Base-by-base conservation (phyloP, 1,140 invertebrate genomes). In the Dryas iulia region DNA sequence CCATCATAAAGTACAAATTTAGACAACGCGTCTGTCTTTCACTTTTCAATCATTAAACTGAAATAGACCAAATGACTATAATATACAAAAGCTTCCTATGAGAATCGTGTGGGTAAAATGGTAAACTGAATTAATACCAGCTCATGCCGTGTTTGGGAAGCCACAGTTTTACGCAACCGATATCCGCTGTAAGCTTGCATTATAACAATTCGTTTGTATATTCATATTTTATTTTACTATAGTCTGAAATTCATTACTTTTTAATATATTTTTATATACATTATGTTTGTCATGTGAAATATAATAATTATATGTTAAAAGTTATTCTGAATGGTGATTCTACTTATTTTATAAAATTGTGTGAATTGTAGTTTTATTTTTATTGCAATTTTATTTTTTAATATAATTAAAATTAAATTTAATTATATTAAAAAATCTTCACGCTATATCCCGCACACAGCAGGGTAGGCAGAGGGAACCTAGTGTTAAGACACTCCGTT, bases 41-140 rank as follows among this genome's bases (percentile, higher is more conserved):
- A 79, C 66, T 69, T 72, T 76, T 74, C 60, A 79, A 81, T 79
- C 72, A 79, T 82, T 78, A 82, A 81, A 79, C 73, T 59, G 62
- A 82, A 82, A 82, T 81, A 82, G 72, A 71, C 65, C 63, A 24
- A 71, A 66, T 73, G 61, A 59, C 69, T 67, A 77, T 24, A 64
- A 73, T 79, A 76, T 77, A 59, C 68, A 24, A 47, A 56, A 28
- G 21, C 39, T 28, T 58, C 54, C 54, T 58, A 39, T 65, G 39
- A 47, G 39, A 47, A 14, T 21, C 18, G 14, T 47, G 47, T 62
- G 54, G 63, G 24, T 39, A 47, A 59, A 66, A 59, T 67, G 47
- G 61, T 60, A 60, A 59, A 73, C 33, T 62, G 59, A 69, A 73
- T 69, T 73, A 66, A 73, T 69, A 65, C 58, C 62, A 66, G 71